Evolutionary conservation across 1,140 invertebrate species (phyloP).

Genomic region (Spodoptera litura): DNA sequence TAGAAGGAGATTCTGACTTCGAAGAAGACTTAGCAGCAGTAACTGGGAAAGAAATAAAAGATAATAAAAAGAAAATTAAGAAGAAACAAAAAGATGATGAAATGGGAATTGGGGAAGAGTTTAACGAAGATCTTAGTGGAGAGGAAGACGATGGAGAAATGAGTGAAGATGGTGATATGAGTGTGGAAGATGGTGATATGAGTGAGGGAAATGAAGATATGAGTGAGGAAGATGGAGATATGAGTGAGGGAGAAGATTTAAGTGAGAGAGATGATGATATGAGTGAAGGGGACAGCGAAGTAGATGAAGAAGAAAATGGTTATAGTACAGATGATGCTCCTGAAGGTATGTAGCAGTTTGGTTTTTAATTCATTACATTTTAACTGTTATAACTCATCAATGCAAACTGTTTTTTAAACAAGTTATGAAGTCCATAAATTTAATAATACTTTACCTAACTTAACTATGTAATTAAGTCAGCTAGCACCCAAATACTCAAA

Average conservation of each 20-base stretch:
- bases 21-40: constrained; percentile 88
- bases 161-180: constrained; percentile 48
- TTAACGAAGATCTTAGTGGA: constrained; percentile 50
- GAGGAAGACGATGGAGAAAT: constrained; percentile 58
- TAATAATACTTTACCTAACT: no score
- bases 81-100: constrained; percentile 54
- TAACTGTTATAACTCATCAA: no score
- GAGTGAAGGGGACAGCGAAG: constrained; percentile 19
- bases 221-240: constrained; percentile 39
- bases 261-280: constrained; percentile 42
- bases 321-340: constrained; percentile 38
- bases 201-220: constrained; percentile 31
- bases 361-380: neutral
- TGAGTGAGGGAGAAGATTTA: constrained; percentile 27
- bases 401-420: no score
- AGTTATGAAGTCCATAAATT: no score
- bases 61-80: constrained; percentile 65
- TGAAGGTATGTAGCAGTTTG: constrained; percentile 41
- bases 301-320: constrained; percentile 14
- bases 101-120: constrained; percentile 1
- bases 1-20: constrained; percentile 88
- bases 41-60: constrained; percentile 74
- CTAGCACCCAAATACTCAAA: no score
- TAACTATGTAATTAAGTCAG: neutral
- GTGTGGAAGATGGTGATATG: constrained; percentile 58